These are phyloP conservation scores for Melanitta fusca DNA, from an alignment of 2,797 vertebrate genomes.

Conservation along the genomic window DNA sequence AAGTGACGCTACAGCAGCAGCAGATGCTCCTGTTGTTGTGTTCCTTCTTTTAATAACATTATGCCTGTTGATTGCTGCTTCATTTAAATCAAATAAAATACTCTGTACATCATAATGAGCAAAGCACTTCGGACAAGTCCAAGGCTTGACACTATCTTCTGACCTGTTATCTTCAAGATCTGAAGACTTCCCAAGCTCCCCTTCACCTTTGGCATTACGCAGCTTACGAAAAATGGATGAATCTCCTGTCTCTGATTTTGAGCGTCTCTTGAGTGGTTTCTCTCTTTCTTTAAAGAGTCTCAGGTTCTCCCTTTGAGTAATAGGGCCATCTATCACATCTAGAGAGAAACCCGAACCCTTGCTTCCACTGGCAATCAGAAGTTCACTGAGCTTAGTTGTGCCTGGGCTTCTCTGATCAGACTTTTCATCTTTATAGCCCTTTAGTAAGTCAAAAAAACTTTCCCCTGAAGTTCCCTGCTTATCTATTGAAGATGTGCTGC, in stretches of 20 bases:
- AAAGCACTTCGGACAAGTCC: conserved; percentile 94
- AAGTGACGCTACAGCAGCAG: conserved; percentile 92
- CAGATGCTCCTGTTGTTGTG: conserved; percentile 95
- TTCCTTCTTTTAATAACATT: conserved; percentile 92
- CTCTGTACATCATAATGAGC: conserved; percentile 97
- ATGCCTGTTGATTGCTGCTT: conserved; percentile 89
- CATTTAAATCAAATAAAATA: conserved; percentile 93
- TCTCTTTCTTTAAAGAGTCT: conserved; percentile 92
- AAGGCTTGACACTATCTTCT: conserved; percentile 89
- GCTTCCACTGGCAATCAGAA: conserved; percentile 84
- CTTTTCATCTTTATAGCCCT: conserved; percentile 91
- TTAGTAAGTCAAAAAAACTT: conserved; percentile 94
- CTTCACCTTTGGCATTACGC: conserved; percentile 90
- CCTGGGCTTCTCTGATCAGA: conserved; percentile 88
- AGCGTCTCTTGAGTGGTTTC: conserved; percentile 94
- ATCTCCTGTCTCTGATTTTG: conserved; percentile 95
- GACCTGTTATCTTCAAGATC: conserved; percentile 90
- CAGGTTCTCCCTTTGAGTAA: conserved; percentile 88
- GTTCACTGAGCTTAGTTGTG: conserved; percentile 89
- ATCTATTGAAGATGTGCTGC: conserved; percentile 97
- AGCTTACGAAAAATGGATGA: conserved; percentile 97
- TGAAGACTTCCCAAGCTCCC: conserved; percentile 88
- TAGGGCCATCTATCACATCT: conserved; percentile 88
- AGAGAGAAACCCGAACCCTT: conserved; percentile 84
- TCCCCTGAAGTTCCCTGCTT: conserved; percentile 93